Evolutionary conservation across 2,888 invertebrate genomes (phyloP).

Genomic region (Kuschelorhynchus macadamiae): DNA sequence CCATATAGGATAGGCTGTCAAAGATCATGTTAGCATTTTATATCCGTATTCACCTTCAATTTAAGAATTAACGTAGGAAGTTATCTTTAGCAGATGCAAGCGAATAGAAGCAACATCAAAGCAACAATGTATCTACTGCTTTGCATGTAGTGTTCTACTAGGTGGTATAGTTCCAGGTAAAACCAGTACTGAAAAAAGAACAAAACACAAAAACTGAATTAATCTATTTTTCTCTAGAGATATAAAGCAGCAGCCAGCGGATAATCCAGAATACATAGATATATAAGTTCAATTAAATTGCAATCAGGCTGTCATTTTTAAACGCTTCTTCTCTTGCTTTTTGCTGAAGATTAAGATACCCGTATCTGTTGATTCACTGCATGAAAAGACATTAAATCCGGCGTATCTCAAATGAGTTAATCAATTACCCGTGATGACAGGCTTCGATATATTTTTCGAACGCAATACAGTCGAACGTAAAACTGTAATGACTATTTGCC

Average conservation of each 20-base stretch:
- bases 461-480: constrained; percentile 12
- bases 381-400: constrained; percentile 47
- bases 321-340: constrained; percentile 39
- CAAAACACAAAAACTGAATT: no score
- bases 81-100: no score
- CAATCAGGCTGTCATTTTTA: constrained; percentile 43
- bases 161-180: no score
- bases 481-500: constrained; percentile 18
- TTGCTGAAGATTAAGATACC: constrained; percentile 47
- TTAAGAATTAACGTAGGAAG: no score
- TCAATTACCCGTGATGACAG: constrained; percentile 48
- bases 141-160: no score
- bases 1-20: no score
- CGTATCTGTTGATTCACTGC: constrained; percentile 48
- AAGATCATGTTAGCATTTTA: no score
- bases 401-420: constrained; percentile 50
- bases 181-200: no score
- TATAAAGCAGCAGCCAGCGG: not conserved
- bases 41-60: no score
- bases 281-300: constrained; percentile 41
- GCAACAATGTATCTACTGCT: no score
- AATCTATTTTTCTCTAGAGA: no score
- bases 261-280: constrained; percentile 16
- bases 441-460: constrained; percentile 30
- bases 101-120: no score